Base-by-base conservation (phyloP, 2,888 invertebrate genomes). In the Cryptophagus acutangulus region DNA sequence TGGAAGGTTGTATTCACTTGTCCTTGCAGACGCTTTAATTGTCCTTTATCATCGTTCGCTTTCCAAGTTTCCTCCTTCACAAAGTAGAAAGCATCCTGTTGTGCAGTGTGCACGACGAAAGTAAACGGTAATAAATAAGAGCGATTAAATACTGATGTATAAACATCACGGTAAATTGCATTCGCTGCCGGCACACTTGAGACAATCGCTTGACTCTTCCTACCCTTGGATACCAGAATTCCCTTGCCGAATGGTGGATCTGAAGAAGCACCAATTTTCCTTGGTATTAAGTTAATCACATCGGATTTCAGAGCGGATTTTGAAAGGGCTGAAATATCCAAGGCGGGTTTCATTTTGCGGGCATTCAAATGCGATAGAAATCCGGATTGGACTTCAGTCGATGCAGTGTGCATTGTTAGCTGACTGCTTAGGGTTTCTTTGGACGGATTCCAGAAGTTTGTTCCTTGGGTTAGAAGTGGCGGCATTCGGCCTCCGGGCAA, bases 1-100 rank as follows among this genome's bases (percentile, higher is more conserved):
- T 91, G 90, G 78, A 89, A 88, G 14, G 92, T 91, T 38, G 89
- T 88, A 66, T 93, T 93, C 33, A 92, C 84, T 66, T 90, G 87
- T 3, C 90, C 88, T 55, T 91, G 91, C 57, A 93, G 77, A 6
- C 92, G 79, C 64, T 92, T 91, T 53, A 93, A 68, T 62, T 92
- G 91, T 48, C 86, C 88, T 53, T 87, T 82, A 64, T 93, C 92
- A 59, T 91, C 90, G 44, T 82, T 83, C 3, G 90, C 88, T 28
- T 89, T 82, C 89, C 90, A 90, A 1, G 85, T 81, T 51, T 90
- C 88, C 62, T 91, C 90, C 63, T 93, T 93, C 12, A 92, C 89
- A 65, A 93, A 93, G 71, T 88, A 91, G 73, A 93, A 92, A 8
- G 89, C 87, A 63, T 93, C 92, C 65, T 91, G 91, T 61, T 87